These are phyloP conservation scores for Hippocampus mohnikei DNA, from an alignment of 2,113 vertebrate species.

Conservation along the genomic window DNA sequence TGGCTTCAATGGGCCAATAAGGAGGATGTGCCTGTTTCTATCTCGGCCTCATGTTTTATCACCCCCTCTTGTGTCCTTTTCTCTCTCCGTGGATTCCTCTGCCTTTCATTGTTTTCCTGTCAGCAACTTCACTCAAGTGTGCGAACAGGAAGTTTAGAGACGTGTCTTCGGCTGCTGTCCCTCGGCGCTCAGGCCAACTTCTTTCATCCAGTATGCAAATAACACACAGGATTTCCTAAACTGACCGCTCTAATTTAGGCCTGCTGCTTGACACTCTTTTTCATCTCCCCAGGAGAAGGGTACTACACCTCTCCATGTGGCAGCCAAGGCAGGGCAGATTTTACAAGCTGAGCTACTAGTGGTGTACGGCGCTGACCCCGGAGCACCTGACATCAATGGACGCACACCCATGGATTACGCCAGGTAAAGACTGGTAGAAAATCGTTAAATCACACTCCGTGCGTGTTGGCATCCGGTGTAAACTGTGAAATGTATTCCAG, in stretches of 20 bases:
- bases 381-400: conserved; percentile 90
- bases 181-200: conserved; percentile 97
- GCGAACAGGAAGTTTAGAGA: conserved; percentile 94
- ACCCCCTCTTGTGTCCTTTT: conserved; percentile 3
- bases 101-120: conserved; percentile 19
- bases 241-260: conserved; percentile 7
- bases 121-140: conserved; percentile 98
- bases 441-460: neutral
- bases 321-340: conserved; percentile 93
- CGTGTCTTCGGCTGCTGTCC: conserved; percentile 92
- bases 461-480: neutral
- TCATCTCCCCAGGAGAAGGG: conserved; percentile 82
- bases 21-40: conserved; percentile 24
- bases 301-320: conserved; percentile 92
- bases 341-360: conserved; percentile 93
- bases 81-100: conserved; percentile 13
- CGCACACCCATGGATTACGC: conserved; percentile 95
- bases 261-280: conserved; percentile 15
- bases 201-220: conserved; percentile 86
- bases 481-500: neutral
- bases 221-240: neutral
- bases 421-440: conserved; percentile 73
- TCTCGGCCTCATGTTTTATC: conserved; percentile 25
- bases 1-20: conserved; percentile 34
- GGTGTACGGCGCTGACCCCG: conserved; percentile 92